Conservation (phyloP, 2,113 vertebrate genomes). For the Tachuris rubrigastra region DNA sequence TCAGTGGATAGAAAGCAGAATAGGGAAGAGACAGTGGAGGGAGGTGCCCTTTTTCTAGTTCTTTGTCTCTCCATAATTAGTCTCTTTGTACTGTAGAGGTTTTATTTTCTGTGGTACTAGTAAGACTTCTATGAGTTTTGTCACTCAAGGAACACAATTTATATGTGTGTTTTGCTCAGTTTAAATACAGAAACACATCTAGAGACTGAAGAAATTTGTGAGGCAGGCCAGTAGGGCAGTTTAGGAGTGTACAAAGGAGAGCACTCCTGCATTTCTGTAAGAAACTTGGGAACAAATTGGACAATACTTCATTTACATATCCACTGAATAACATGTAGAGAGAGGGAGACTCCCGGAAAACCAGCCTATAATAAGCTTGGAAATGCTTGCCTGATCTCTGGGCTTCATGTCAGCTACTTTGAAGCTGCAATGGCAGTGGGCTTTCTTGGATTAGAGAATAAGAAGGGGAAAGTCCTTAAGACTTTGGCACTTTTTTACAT, state of each 20-base stretch:
- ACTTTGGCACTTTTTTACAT: background rate
- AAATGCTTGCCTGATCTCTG: constrained; percentile 21
- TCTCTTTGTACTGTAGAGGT: background rate
- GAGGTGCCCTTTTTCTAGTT: background rate
- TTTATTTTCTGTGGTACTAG: background rate
- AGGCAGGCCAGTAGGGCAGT: background rate
- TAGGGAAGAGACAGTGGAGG: background rate
- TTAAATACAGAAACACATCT: background rate
- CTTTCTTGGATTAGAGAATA: background rate
- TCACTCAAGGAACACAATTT: background rate
- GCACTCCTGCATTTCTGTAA: background rate
- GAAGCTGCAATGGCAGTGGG: background rate
- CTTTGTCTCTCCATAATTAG: background rate
- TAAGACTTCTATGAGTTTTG: background rate
- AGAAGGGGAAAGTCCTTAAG: background rate
- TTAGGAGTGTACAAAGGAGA: background rate
- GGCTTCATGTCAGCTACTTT: constrained; percentile 8
- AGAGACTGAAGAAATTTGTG: background rate
- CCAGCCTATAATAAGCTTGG: background rate
- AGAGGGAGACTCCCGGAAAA: background rate
- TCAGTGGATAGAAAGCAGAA: background rate
- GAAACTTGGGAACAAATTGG: background rate
- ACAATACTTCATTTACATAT: constrained; percentile 43
- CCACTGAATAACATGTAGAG: background rate
- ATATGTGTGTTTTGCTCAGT: background rate